Base-by-base conservation (phyloP, 2,888 invertebrate genomes). In the Autographa gamma region DNA sequence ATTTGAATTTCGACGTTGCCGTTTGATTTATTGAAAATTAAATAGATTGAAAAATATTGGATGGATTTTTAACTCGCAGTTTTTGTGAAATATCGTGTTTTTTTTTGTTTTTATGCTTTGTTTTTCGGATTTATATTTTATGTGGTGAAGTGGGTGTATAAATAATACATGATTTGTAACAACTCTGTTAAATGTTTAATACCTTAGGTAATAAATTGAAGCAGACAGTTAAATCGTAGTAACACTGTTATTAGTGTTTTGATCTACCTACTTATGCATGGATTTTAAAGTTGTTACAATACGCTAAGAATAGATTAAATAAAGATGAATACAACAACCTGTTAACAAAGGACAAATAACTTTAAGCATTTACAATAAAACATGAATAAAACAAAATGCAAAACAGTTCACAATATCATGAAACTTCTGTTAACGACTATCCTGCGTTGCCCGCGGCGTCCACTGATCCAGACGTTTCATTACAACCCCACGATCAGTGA, bases 391-490 rank as follows among this genome's bases (percentile, higher is more conserved):
- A 48, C 48, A n/a, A n/a, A 48, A 48, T 48, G 54, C 25, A 56
- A 56, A 56, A 25, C 54, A 56, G 13, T 56, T 19, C 54, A 25
- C 0, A 54, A 41, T 19, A 32, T 54, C 16, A 1, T 25, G 8
- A 34, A 14, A 43, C 64, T 77, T 82, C 25, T 79, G 74, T 66
- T 19, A 32, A 9, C 38, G 64, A 79, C 54, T 74, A 69, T 85
- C 81, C 80, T 66, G 58, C 73, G 63, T 71, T 63, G 87, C 90
- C 85, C 77, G 84, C 81, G 89, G 90, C 89, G 83, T 79, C 79
- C 84, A 79, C 83, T 88, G 89, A 89, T 88, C 86, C 85, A 82
- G 84, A 86, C 87, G 72, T 88, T 90, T 89, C 87, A 89, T 88
- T 89, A 86, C 83, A 74, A 80, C 73, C 81, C 82, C 76, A 69